phyloP scores from a whole-genome alignment of 2,113 vertebrate genomes.

The Lasiurus borealis region DNA sequence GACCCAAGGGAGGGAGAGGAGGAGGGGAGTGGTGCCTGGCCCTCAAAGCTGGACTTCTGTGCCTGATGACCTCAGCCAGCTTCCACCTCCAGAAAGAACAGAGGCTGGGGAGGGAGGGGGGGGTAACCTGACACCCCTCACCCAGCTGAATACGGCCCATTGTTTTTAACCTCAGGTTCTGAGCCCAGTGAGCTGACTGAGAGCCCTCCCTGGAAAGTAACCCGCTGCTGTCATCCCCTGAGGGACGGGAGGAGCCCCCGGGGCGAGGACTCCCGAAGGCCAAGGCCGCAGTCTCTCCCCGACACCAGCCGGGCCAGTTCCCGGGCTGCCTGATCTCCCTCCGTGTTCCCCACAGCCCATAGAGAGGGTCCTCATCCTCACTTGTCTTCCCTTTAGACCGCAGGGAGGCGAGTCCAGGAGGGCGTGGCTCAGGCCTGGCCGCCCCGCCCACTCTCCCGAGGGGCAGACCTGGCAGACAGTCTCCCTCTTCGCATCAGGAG shows the following conservation, averaged over 20 bases:
- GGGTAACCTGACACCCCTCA: slow-evolving; percentile 40
- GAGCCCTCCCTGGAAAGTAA: slow-evolving; percentile 27
- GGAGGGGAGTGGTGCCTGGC: neutral
- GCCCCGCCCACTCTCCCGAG: neutral
- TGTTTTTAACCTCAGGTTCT: slow-evolving; percentile 53
- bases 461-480: neutral
- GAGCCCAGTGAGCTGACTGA: neutral
- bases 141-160: slow-evolving; percentile 5
- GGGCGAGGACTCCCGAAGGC: too few species aligned
- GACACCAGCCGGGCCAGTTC: slow-evolving; percentile 52
- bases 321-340: neutral
- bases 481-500: neutral
- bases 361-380: too few species aligned
- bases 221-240: too few species aligned
- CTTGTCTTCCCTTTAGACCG: too few species aligned
- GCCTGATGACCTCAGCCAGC: neutral
- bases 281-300: too few species aligned
- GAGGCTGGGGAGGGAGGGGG: neutral
- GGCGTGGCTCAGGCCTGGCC: too few species aligned
- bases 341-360: neutral
- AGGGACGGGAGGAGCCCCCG: neutral
- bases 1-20: accelerated
- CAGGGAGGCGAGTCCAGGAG: too few species aligned
- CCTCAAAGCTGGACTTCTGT: neutral
- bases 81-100: slow-evolving; percentile 16